Percentiles rank a stretch among this genome's conserved stretches.
Conservation (phyloP, 2,113 vertebrate species). For the Ornithorhynchus anatinus region DNA sequence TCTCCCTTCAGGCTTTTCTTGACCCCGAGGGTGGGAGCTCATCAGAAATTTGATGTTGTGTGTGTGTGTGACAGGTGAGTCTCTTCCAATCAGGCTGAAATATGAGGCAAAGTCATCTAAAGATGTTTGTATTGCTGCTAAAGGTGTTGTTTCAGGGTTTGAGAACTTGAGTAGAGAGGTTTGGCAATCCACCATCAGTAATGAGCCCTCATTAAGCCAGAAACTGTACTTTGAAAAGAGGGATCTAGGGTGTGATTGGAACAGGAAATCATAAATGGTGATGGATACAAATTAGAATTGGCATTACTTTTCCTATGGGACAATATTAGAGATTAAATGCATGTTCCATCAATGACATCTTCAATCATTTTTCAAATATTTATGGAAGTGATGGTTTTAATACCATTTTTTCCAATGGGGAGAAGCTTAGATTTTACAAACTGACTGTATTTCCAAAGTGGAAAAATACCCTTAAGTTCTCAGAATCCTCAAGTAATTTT, state of each 20-base stretch:
- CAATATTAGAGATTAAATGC: constrained; percentile 21
- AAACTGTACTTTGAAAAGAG: constrained; percentile 9
- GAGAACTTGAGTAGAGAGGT: not conserved
- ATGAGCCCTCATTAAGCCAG: constrained; percentile 57
- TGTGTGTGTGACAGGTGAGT: not conserved
- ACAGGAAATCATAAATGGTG: constrained; percentile 17
- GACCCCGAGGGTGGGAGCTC: not conserved
- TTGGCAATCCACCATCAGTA: constrained; percentile 37
- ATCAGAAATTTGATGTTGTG: not conserved
- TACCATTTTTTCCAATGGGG: constrained; percentile 7
- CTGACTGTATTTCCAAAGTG: constrained; percentile 6
- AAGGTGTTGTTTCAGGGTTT: not conserved
- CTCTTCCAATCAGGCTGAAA: not conserved
- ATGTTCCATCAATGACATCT: constrained; percentile 12
- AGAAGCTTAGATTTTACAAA: constrained; percentile 10
- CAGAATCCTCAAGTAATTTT: not conserved
- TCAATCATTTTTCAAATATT: constrained; percentile 17
- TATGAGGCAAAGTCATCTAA: not conserved
- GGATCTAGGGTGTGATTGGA: constrained; percentile 29
- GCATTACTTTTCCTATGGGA: constrained; percentile 23
- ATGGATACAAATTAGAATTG: constrained; percentile 41
- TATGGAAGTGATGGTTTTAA: constrained; percentile 15
- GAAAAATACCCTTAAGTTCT: constrained; percentile 36
- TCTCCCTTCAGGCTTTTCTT: not conserved
- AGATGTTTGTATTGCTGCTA: not conserved